Conservation (phyloP, 2,797 vertebrate genomes). For the Oreochromis mossambicus region DNA sequence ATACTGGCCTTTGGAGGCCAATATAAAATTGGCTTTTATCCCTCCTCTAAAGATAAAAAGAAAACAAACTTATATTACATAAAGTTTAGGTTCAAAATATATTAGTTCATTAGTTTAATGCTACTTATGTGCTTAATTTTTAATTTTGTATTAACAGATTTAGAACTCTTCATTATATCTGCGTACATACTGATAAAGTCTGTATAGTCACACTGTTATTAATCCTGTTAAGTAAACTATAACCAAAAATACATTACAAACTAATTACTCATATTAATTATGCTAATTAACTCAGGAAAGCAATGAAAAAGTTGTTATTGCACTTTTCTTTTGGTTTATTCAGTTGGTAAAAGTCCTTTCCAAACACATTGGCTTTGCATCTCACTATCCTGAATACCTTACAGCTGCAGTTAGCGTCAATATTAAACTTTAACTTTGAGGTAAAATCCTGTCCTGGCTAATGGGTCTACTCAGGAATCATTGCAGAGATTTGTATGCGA, state of each 20-base stretch:
- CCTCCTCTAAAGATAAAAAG: background rate
- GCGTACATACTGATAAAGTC: background rate
- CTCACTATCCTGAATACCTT: background rate
- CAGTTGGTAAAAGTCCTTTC: background rate
- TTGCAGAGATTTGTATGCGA: conserved; percentile 39
- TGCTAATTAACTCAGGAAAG: background rate
- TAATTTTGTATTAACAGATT: background rate
- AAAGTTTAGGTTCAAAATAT: background rate
- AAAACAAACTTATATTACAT: background rate
- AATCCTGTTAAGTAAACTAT: background rate
- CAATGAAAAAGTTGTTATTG: background rate
- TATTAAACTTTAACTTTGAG: conserved; percentile 45
- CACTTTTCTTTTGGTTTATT: background rate
- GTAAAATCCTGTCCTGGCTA: conserved; percentile 17
- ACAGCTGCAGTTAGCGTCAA: conserved; percentile 4
- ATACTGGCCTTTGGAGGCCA: background rate
- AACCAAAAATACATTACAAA: background rate
- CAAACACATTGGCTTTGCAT: background rate
- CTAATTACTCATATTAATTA: background rate
- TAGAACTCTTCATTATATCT: background rate
- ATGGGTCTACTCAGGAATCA: conserved; percentile 23
- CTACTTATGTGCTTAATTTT: background rate
- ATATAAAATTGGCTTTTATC: background rate
- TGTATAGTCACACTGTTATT: background rate
- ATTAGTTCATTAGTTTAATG: background rate